phyloP scores from a whole-genome alignment of 2,113 vertebrate species.

The Engraulis encrasicolus region DNA sequence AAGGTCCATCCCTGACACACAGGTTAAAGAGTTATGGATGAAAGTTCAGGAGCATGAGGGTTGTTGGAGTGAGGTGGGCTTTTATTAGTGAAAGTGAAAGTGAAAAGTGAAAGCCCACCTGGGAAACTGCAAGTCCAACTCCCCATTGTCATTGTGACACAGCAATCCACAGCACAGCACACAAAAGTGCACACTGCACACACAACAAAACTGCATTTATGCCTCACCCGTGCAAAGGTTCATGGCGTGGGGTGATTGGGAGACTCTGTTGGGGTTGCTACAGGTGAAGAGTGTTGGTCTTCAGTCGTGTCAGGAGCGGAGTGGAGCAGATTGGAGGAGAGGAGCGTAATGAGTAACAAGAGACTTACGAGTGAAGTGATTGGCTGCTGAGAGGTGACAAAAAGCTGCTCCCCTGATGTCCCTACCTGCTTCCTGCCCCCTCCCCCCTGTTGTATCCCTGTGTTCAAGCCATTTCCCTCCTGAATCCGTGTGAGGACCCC shows the following conservation, averaged over 20 bases:
- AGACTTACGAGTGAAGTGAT: neutral
- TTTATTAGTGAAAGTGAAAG: too few relatives aligned
- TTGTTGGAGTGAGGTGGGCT: neutral
- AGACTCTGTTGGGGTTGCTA: neutral
- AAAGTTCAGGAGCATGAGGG: neutral
- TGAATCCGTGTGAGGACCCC: neutral
- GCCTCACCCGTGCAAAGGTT: too few relatives aligned
- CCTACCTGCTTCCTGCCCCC: neutral
- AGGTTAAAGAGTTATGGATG: neutral
- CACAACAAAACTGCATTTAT: too few relatives aligned
- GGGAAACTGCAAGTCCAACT: too few relatives aligned
- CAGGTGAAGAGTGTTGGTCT: neutral
- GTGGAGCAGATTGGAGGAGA: neutral
- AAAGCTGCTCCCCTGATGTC: neutral
- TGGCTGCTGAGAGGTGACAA: neutral
- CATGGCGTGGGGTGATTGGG: neutral
- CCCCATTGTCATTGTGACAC: too few relatives aligned
- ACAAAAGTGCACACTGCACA: too few relatives aligned
- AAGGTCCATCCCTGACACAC: neutral
- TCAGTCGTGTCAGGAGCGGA: constrained; percentile 10
- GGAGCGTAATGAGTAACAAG: neutral
- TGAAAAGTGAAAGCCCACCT: too few relatives aligned
- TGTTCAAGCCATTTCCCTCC: constrained; percentile 26
- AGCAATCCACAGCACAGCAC: too few relatives aligned
- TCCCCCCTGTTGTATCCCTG: neutral